A percentile compares a stretch with the other conserved stretches of the same genome.
Evolutionary conservation across 1,140 invertebrate species (phyloP).

Genomic region (Meloidogyne floridensis): DNA sequence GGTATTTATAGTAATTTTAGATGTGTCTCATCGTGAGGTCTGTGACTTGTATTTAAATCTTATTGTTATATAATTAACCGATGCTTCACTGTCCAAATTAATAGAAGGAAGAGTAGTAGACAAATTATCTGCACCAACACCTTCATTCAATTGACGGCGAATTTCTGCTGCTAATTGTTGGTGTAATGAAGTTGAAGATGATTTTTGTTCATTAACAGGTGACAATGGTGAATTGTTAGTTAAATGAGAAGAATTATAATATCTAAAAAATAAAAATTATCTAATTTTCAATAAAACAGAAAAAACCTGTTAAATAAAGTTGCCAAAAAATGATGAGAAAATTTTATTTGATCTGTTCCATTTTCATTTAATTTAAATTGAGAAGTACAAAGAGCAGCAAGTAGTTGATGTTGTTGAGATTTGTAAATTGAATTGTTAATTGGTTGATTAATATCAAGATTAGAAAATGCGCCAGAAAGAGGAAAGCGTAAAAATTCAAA

Average conservation of each 20-base stretch:
- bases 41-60: no score
- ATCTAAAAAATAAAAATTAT: not conserved
- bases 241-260: not conserved
- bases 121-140: not conserved
- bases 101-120: not conserved
- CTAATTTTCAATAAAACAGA: not conserved
- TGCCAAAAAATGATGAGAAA: constrained; percentile 2
- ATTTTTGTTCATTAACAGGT: no score
- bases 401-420: not conserved
- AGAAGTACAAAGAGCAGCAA: constrained; percentile 3
- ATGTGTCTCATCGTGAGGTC: no score
- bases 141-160: not conserved
- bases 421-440: not conserved
- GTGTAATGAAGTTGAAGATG: not conserved
- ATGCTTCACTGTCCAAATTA: not conserved
- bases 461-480: not conserved
- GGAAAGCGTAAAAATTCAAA: not conserved
- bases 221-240: not conserved
- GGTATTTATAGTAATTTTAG: no score
- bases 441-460: not conserved
- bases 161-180: not conserved
- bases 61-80: not conserved
- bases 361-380: not conserved
- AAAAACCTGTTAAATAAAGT: constrained; percentile 6
- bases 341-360: not conserved